Evolutionary conservation across 2,113 vertebrate species (phyloP), one percentile per base, ranked within the genome.

Genomic region (Boulengeromyrus knoepffleri): DNA sequence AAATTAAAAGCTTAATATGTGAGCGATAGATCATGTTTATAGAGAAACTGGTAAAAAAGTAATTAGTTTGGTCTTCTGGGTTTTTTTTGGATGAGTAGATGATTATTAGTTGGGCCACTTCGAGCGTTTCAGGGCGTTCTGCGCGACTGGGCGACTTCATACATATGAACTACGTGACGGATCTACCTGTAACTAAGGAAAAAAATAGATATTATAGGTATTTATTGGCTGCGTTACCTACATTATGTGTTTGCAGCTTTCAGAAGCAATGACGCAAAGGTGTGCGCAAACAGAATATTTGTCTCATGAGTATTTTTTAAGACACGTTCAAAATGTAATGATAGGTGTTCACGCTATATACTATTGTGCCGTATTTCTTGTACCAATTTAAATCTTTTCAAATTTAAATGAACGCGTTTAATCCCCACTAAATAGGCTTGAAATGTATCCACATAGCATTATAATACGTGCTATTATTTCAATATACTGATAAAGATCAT

Each of bases 391-490:
- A 47, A 56, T 84, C 83, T 85, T 85, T 74, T 36, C 39, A 77
- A 39, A 36, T 56, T 27, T 42, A 15, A 84, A 83, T 89, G 24
- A 85, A 89, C n/a, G 46, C 27, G 42, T 27, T 31, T 85, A 85
- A 24, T 62, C 50, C 49, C 36, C 47, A 83, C 50, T 53, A 85
- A 85, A 62, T 85, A 50, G 39, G 6, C 52, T 62, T 70, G 84
- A 50, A 24, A 52, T 90, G 47, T 42, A 70, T 52, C 46, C 31
- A 27, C 27, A 45, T 70, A 87, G 70, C 88, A 88, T 80, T 58
- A 42, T 42, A 77, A 15, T 62, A 42, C 24, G 21, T 84, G 39
- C 80, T 84, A n/a, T 84, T 88, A 90, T 80, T 87, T 66, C n/a
- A 90, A 17, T 88, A 27, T 39, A n/a, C 21, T 49, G 52, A 53